Evolutionary conservation across 2,113 vertebrate species (phyloP), one percentile per base, ranked within the genome.

Genomic region (Nothobranchius furzeri): DNA sequence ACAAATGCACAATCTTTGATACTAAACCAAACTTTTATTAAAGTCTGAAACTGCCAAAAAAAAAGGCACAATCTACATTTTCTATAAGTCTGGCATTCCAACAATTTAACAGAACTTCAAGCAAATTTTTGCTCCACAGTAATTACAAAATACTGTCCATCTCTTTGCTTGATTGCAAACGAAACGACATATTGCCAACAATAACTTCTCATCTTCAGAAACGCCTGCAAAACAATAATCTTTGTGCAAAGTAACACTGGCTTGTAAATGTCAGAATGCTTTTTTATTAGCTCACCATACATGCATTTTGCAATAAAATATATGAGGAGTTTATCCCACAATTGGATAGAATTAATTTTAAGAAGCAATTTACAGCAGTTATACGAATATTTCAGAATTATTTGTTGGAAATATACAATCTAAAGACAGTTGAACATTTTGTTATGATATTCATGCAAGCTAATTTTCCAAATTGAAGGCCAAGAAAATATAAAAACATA

Each of bases 401-500:
- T 9, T 10, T 45, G 43, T 45, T 45, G 7, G 40, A 42, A 42
- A 42, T 42, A 42, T 11, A 42, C 40, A 8, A 42, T 42, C 7
- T 42, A 4, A 4, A 30, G 30, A 30, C 30, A 30, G 30, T 4
- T 30, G 1, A 30, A 30, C 30, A 30, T 30, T 30, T 30, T 30
- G 4, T 30, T 30, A 30, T 30, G 30, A 30, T 30, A 4, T 1
- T 30, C 30, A 30, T 40, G 7, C 37, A 40, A 40, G 37, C 9
- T 40, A 40, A 40, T 40, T 7, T 40, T 45, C 24, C 15, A 30
- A 57, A 17, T 17, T 66, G 46, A 52, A 78, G 79, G 74, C 76
- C 86, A 78, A 12, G 63, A 36, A 52, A 67, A 71, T 49, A 36
- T 17, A 76, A 36, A 52, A 67, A 71, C 46, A 36, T 17, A 76